These are phyloP conservation scores for Drosophila anomalata DNA, from an alignment of 2,888 invertebrate species.

Conservation along the genomic window DNA sequence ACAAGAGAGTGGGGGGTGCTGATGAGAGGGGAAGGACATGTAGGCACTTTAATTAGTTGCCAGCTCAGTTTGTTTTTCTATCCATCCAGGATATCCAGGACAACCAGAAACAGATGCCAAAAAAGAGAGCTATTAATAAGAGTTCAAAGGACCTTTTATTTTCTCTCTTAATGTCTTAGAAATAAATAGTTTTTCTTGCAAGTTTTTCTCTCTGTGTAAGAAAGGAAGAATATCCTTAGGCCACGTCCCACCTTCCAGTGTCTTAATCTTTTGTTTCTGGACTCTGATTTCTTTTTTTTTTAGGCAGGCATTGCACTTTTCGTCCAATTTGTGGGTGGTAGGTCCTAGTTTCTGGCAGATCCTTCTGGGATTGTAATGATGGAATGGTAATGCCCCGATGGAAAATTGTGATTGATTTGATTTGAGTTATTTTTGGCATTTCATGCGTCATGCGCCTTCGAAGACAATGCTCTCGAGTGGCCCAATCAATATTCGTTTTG, in stretches of 20 bases:
- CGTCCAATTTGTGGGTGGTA: conserved; percentile 25
- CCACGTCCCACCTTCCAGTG: conserved; percentile 50
- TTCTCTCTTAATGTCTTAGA: background rate
- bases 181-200: background rate
- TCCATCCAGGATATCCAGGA: conserved; percentile 22
- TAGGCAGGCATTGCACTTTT: conserved; percentile 41
- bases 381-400: too few relatives aligned
- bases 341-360: background rate
- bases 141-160: background rate
- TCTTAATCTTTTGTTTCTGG: conserved; percentile 26
- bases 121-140: background rate
- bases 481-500: conserved; percentile 40
- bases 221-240: conserved; percentile 2
- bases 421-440: conserved; percentile 42
- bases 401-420: conserved; percentile 43
- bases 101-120: conserved; percentile 19
- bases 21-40: conserved; percentile 9
- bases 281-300: conserved; percentile 9
- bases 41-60: conserved; percentile 60
- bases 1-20: background rate
- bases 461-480: conserved; percentile 17
- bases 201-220: background rate
- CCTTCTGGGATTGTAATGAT: too few relatives aligned
- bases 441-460: conserved; percentile 17
- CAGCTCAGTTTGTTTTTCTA: background rate